Percentiles rank a stretch among this genome's conserved stretches.
Conservation (phyloP, 1,140 invertebrate species). For the Manduca sexta region DNA sequence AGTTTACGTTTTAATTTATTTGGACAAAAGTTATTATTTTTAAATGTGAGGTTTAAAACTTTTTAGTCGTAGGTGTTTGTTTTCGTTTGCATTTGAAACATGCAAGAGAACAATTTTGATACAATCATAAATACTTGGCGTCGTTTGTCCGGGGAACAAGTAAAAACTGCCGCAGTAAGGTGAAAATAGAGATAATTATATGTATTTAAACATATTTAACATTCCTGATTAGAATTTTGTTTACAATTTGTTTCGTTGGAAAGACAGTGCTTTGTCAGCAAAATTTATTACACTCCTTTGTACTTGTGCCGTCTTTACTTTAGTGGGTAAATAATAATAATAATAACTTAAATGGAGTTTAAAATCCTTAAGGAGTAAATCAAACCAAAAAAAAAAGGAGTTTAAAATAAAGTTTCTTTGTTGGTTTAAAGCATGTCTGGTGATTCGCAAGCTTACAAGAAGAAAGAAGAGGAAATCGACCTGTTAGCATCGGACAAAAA, state of each 20-base stretch:
- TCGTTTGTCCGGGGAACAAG: conserved; percentile 50
- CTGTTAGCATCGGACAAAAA: conserved; percentile 35
- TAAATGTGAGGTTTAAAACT: conserved; percentile 24
- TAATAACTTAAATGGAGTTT: too few species aligned
- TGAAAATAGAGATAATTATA: conserved; percentile 20
- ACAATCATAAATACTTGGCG: conserved; percentile 58
- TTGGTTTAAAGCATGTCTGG: conserved; percentile 50
- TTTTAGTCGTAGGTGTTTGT: conserved; percentile 32
- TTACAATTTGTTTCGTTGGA: too few species aligned
- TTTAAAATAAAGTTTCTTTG: too few species aligned
- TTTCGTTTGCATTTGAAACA: conserved; percentile 24
- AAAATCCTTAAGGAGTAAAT: too few species aligned
- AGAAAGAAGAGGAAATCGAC: conserved; percentile 41
- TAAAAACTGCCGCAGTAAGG: conserved; percentile 41
- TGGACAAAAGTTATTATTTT: too few species aligned
- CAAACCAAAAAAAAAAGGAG: too few species aligned
- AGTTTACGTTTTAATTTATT: too few species aligned
- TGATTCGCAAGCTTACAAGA: conserved; percentile 39
- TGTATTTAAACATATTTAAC: too few species aligned
- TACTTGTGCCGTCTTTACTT: not conserved
- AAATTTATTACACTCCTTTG: not conserved
- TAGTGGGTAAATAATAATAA: too few species aligned
- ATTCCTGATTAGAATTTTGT: too few species aligned
- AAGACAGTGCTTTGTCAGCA: not conserved
- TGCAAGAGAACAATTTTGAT: conserved; percentile 61